Percentiles rank a stretch among this genome's conserved stretches.
These are phyloP conservation scores for Pseudochirops corinnae DNA, from an alignment of 2,797 vertebrate species.

Conservation along the genomic window DNA sequence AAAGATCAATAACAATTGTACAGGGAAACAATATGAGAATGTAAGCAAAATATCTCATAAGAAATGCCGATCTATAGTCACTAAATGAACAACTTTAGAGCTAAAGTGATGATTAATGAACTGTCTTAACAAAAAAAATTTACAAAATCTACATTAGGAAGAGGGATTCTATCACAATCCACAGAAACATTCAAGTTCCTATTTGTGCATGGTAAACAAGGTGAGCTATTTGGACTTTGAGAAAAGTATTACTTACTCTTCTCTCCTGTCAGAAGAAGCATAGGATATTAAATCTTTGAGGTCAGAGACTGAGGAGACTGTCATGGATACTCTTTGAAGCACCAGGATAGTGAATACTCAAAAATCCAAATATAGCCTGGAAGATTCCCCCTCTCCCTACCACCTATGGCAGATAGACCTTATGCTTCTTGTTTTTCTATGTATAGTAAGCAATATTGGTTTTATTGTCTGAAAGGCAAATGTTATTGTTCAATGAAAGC, in stretches of 20 bases:
- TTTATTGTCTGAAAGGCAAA: too few species aligned
- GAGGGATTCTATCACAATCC: too few species aligned
- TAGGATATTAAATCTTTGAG: background rate
- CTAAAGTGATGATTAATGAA: too few species aligned
- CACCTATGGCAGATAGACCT: too few species aligned
- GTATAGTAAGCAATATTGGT: too few species aligned
- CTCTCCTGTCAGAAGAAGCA: background rate
- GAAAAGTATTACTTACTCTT: background rate
- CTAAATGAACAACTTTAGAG: too few species aligned
- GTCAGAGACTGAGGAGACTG: background rate
- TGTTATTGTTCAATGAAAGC: background rate
- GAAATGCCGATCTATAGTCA: background rate
- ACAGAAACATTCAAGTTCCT: background rate
- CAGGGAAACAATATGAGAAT: background rate
- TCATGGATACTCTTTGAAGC: background rate
- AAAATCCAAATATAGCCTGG: background rate
- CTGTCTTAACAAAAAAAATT: too few species aligned
- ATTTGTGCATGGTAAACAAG: background rate
- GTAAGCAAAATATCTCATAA: background rate
- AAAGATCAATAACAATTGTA: background rate
- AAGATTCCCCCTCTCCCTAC: too few species aligned
- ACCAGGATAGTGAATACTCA: background rate
- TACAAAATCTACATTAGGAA: too few species aligned
- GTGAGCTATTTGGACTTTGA: background rate
- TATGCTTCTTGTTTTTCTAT: too few species aligned